phyloP scores from a whole-genome alignment of 2,113 vertebrate species.

The Hypocryptadius cinnamomeus region DNA sequence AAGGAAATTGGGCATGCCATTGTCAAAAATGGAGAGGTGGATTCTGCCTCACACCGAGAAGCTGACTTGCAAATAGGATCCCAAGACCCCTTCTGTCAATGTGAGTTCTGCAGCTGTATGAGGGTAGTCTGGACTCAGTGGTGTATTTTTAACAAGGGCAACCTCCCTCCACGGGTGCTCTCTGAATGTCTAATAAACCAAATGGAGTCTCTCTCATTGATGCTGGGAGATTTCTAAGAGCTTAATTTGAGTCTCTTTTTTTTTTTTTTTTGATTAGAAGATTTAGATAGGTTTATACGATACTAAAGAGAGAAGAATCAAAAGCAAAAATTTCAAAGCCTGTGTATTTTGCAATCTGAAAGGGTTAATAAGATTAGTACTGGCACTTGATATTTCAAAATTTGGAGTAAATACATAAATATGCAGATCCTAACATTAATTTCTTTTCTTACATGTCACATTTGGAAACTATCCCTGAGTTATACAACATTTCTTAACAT shows the following conservation, averaged over 20 bases:
- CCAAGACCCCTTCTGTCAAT: not conserved
- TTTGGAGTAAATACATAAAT: not conserved
- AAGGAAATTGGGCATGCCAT: not conserved
- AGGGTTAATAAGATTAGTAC: not conserved
- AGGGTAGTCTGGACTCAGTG: not conserved
- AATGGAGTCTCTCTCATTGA: not conserved
- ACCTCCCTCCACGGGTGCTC: not conserved
- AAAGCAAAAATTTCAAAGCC: not conserved
- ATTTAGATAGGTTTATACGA: not conserved
- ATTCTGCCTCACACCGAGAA: not conserved
- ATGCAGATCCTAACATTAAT: not conserved
- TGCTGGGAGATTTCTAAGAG: not conserved
- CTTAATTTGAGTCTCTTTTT: not conserved
- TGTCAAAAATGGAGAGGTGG: not conserved
- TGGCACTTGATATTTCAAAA: not conserved
- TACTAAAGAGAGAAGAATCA: not conserved
- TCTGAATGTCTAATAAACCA: not conserved
- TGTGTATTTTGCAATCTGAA: not conserved
- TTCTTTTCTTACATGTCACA: not conserved
- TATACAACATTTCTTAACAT: slow-evolving; percentile 3
- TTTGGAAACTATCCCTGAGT: not conserved
- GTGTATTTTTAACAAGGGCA: not conserved
- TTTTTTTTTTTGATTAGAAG: not conserved
- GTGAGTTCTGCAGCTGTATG: not conserved
- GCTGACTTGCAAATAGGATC: not conserved